Base-by-base conservation (phyloP, 53 echinoderm and acorn worm species). In the Holothuria scabra region DNA sequence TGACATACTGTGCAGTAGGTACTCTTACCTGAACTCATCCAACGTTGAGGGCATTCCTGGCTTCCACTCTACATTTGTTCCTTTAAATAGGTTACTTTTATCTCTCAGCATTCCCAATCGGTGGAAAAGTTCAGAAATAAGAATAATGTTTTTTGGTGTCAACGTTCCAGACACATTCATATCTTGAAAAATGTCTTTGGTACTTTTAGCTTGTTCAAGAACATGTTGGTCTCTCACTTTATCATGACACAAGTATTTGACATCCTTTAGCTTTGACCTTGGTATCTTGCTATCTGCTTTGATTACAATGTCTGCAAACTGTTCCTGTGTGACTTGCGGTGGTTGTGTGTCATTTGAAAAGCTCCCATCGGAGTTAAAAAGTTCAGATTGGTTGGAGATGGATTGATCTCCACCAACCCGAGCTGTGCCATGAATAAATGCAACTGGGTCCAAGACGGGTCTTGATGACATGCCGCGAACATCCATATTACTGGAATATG, bases 21-120 rank as follows among this genome's bases (percentile, higher is more conserved):
- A 52, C 2, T 52, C 52, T 52, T 52, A 52, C 52, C 52, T 52
- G 52, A 52, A 52, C 52, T 52, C 52, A 52, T 52, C 52, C 18
- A 52, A 52, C 18, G 52, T 52, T 52, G 52, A 52, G 11, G 52
- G 52, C 52, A 52, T 52, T 16, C 52, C 52, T 12, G 52, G 11
- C 11, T 52, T 52, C 78, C 78, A 78, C 26, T 24, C 56, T 31
- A 78, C 31, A 2, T 20, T 56, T 22, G 78, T 78, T 8, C 78
- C 78, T 29, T 59, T 32, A 8, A 78, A 78, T 19, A 58, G 29
- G 26, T 56, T 56, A 26, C 59, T 78, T 29, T 56, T 57, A 10
- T 32, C 57, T 55, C 31, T 78, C 57, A 78, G 24, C 78, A 78
- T 56, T 19, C 78, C 78, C 6, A 78, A 58, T 21, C 78, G 16